Base-by-base conservation (phyloP, 2,888 invertebrate species). In the Drosophila kokeensis region DNA sequence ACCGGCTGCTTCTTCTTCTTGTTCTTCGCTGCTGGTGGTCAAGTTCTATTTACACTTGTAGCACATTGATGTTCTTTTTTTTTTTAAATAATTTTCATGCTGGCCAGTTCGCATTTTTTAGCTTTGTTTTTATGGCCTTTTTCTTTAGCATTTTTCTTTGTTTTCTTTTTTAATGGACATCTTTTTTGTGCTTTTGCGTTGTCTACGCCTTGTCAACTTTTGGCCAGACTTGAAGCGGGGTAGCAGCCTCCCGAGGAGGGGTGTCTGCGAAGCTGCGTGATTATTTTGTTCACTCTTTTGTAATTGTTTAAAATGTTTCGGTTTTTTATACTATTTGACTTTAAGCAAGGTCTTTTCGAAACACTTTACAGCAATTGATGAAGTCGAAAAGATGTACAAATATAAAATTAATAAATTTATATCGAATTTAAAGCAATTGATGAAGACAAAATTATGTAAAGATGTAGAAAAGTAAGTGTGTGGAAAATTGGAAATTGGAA, bases 21-120 rank as follows among this genome's bases (percentile, higher is more conserved):
- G 48, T 29, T 45, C 15, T 15, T 24, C 58, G 57, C 48, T 49
- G 60, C 67, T 68, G 72, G 50, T 89, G 87, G 87, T 87, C 87
- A 89, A 89, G 81, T 78, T 85, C 62, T 83, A 87, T 83, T 87
- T 85, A 85, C 89, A 87, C 89, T 87, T 87, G 87, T 87, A 67
- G 87, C 81, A 67, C 87, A 87, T 87, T 87, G 89, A 89, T 87
- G 89, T 87, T 83, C 42, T 29, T 24, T 8, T 15, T 53, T 29
- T 50, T 57, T 61, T 4, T 54, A 10, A 40, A 13, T 40, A 34
- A 67, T 63, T 63, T 61, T 64, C 15, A 24, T 53, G 65, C 71
- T 76, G 71, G 38, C 55, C 86, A 62, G 42, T 34, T 69, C 50
- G 76, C 49, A 69, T 68, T 77, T 67, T 53, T 83, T 50, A 52